Evolutionary conservation across 30 jellyfish, hydroid and myxozoan genomes (phyloP), one percentile per base, ranked within the genome.

Genomic region (Cassiopea xamachana): DNA sequence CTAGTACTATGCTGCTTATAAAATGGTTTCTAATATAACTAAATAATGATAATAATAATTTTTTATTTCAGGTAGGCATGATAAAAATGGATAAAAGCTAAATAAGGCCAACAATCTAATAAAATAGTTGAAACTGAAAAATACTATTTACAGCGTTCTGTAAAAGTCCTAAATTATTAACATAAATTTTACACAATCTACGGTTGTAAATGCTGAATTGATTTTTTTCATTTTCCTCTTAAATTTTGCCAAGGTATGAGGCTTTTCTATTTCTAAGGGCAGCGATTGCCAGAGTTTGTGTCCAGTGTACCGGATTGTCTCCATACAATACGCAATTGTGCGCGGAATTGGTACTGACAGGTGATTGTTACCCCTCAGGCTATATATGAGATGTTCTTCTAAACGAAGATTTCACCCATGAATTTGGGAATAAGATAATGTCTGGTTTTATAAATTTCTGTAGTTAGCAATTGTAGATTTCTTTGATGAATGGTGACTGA

Each of bases 401-500:
- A 18, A 44, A 68, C 77, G 45, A 68, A 68, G 45, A 68, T 68
- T 68, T 68, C 77, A 68, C 39, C 39, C 39, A 27, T 27, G 39
- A 27, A 27, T 27, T 27, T 27, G 39, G 39, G 39, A 27, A 27
- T 27, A 27, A 27, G 39, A 27, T 27, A 27, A 27, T 27, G 39
- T 27, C 39, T 27, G 39, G 39, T 27, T 27, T 27, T 27, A 27
- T 27, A 27, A 27, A 27, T 27, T 27, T 27, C 39, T 27, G 39
- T 27, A 27, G 39, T 27, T 27, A 27, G 39, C 39, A 27, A 27
- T 27, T 27, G 39, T 27, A 27, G 39, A 27, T 27, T 73, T 73
- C 83, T 44, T 73, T 39, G 60, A 27, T 73, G 83, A 47, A 73
- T 73, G 60, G 83, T 44, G 17, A 73, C 83, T 47, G 83, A 73